phyloP scores from a whole-genome alignment of 2,113 vertebrate species.

The Corythornis madagascariensis region DNA sequence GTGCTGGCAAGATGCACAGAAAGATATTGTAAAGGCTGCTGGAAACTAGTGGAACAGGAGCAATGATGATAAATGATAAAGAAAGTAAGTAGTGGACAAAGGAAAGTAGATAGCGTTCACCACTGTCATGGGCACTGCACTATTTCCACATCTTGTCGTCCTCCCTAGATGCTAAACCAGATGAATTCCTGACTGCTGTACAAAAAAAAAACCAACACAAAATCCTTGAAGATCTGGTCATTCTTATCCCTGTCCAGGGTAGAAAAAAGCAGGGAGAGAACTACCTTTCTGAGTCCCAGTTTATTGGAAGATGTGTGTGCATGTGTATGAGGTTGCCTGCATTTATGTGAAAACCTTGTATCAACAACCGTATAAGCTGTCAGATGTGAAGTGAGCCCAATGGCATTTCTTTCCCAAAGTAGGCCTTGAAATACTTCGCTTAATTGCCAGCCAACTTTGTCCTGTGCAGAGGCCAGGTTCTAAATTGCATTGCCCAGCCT shows the following conservation, averaged over 20 bases:
- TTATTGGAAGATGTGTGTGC: not conserved
- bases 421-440: not conserved
- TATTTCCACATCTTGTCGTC: not conserved
- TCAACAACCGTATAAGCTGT: not conserved
- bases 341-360: not conserved
- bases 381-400: not conserved
- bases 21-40: not conserved
- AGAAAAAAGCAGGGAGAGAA: not conserved
- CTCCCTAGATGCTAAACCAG: not conserved
- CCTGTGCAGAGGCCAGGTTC: rapidly evolving
- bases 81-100: not conserved
- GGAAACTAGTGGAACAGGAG: not conserved
- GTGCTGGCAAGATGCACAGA: rapidly evolving
- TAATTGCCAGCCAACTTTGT: not conserved
- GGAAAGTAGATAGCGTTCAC: not conserved
- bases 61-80: not conserved
- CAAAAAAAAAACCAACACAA: not conserved
- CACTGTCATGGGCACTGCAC: not conserved
- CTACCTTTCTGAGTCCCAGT: not conserved
- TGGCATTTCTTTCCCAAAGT: not conserved
- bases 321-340: not conserved
- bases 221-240: not conserved
- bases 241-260: not conserved
- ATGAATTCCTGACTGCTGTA: not conserved
- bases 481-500: not conserved